Evolutionary conservation across 2,888 invertebrate species (phyloP), one percentile per base, ranked within the genome.

Genomic region (Conistra vaccinii): DNA sequence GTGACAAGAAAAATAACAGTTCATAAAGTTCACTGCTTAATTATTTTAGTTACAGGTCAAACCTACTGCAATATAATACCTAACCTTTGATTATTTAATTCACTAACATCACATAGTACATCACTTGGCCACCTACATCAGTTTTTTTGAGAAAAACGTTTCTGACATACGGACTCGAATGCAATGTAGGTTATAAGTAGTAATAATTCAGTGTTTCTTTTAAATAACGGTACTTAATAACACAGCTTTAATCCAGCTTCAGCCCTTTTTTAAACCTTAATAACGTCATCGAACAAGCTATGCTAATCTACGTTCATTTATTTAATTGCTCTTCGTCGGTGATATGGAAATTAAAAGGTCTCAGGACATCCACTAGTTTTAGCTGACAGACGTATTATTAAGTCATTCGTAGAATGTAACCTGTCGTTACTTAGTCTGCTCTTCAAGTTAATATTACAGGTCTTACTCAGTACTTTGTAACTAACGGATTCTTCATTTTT

Each of bases 341-440:
- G 61, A 78, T 81, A 69, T 70, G 32, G 6, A 48, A 57, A 78
- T 82, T 74, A 74, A 39, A 68, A 82, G 78, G 82, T 63, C 62
- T 57, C 26, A 0, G 32, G 39, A 29, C 53, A 35, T 9, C 14
- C 12, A 53, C 57, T 45, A 42, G 42, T 68, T 68, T 29, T 20
- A 39, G 26, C 32, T 39, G 51, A 35, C 60, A 60, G 74, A 67
- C 68, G 32, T 79, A 70, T 81, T 42, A 84, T 85, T 85, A 85
- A 69, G 51, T 65, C 58, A 35, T 58, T 63, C 53, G 51, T 32
- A 26, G 45, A 6, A 62, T 3, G 62, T 60, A 73, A 70, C 69
- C 73, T 62, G 69, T 76, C 14, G 17, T 79, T 85, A 80, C 29
- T 66, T 67, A 53, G 65, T 62, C 66, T 58, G 17, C 51, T 72